These are phyloP conservation scores for Phyllostomus discolor DNA, from an alignment of 2,113 vertebrate species.

Conservation along the genomic window DNA sequence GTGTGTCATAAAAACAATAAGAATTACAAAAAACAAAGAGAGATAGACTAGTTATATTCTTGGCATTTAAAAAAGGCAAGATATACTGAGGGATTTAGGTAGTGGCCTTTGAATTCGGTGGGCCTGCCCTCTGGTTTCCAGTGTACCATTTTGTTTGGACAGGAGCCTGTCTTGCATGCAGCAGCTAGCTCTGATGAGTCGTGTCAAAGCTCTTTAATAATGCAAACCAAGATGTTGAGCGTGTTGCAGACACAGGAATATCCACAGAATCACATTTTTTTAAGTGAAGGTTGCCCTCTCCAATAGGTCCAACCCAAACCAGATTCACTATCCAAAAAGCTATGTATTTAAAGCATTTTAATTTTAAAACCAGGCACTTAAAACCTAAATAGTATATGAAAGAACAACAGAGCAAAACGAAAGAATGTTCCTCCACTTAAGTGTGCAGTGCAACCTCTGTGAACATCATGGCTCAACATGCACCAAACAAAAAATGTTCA, in stretches of 20 bases:
- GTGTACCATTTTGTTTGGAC: not conserved
- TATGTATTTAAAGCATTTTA: not conserved
- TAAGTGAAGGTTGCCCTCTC: not conserved
- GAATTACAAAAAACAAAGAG: not conserved
- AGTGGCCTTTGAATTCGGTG: constrained; percentile 42
- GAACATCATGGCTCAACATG: not conserved
- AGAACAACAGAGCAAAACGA: not conserved
- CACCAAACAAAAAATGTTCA: not conserved
- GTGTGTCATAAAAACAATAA: constrained; percentile 20
- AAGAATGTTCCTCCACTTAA: not conserved
- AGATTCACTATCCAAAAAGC: not conserved
- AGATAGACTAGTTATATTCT: not conserved
- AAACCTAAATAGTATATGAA: not conserved
- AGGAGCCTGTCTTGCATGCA: not conserved
- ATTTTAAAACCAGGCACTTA: not conserved
- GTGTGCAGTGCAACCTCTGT: not conserved
- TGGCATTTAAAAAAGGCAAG: not conserved
- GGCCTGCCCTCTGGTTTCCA: not conserved
- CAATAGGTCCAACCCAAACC: not conserved
- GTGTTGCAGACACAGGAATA: not conserved
- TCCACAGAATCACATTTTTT: not conserved
- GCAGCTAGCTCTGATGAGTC: not conserved
- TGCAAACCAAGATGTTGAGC: not conserved
- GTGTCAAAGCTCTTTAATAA: not conserved
- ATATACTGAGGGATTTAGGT: not conserved